Conservation (phyloP, 2,888 invertebrate species). For the Noctuana brunneofusca region DNA sequence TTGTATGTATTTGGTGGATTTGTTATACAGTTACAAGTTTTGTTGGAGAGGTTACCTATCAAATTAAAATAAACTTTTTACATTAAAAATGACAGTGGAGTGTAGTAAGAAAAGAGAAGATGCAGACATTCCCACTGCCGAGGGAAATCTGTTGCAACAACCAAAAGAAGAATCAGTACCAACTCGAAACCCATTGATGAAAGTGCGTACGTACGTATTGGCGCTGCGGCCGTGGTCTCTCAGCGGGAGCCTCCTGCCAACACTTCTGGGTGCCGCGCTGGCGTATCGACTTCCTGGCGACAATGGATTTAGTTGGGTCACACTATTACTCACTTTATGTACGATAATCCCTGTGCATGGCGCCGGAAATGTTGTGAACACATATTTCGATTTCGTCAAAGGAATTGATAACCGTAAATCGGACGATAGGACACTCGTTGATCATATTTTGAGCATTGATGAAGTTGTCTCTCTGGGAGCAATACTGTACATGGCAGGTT, state of each 20-base stretch:
- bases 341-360: conserved; percentile 96
- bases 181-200: conserved; percentile 87
- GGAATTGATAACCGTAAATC: conserved; percentile 96
- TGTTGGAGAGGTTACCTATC: conserved; percentile 21
- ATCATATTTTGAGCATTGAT: conserved; percentile 88
- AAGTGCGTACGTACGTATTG: conserved; percentile 93
- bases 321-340: conserved; percentile 90
- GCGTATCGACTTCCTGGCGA: conserved; percentile 92
- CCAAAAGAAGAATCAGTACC: conserved; percentile 63
- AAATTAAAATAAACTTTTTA: conserved; percentile 2
- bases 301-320: conserved; percentile 89
- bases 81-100: conserved; percentile 40
- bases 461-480: conserved; percentile 95
- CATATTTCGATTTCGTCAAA: conserved; percentile 96
- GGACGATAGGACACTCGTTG: conserved; percentile 97
- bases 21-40: conserved; percentile 10
- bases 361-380: conserved; percentile 98
- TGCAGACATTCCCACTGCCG: conserved; percentile 62
- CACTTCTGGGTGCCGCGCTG: conserved; percentile 93
- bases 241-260: conserved; percentile 95
- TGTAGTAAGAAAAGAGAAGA: conserved; percentile 55
- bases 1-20: background rate
- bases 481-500: conserved; percentile 93
- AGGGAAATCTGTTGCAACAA: conserved; percentile 74
- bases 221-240: conserved; percentile 97